Evolutionary conservation across 2,113 vertebrate genomes (phyloP), one percentile per base, ranked within the genome.

Genomic region (Edolisoma coerulescens): DNA sequence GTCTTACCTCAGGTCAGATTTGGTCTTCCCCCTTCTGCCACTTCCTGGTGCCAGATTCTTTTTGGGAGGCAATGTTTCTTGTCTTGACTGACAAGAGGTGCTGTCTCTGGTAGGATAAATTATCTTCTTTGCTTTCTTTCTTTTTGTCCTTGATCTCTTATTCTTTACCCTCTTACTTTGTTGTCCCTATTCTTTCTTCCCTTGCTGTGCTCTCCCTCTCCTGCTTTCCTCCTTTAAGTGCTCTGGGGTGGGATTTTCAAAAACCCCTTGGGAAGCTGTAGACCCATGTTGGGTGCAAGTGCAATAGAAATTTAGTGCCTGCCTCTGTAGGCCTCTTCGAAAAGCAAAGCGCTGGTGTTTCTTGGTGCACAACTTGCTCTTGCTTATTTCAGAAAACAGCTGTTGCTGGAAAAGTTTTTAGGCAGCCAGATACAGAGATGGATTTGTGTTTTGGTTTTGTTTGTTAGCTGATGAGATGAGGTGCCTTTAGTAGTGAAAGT

Each of bases 41-140:
- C 76, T 96, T 93, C 89, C 82, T 88, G 87, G 85, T 96, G 74
- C 89, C 94, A 89, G n/a, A 95, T 93, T 94, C 87, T 96, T 97
- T 97, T 95, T 80, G 94, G 91, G 81, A 95, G 96, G 94, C 94
- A 96, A 69, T 80, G 87, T 96, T 97, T 96, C 96, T 97, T 97
- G 95, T 97, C 94, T 96, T 96, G 91, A 94, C 81, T 96, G 95
- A 96, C 94, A 96, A 97, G 96, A 96, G 95, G 95, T 96, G 95
- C 95, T 96, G 93, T 96, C 93, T 96, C 93, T 96, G 93, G 95
- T 96, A 96, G 91, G 91, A 94, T 97, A 65, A 94, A 89, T 83
- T 87, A 64, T 69, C 69, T 87, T 93, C 68, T 81, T 95, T 95
- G 56, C 64, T 84, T 94, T 91, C 64, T 64, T 90, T 77, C 50